Base-by-base conservation (phyloP, 1,140 invertebrate genomes). In the Neotoxoptera formosana region DNA sequence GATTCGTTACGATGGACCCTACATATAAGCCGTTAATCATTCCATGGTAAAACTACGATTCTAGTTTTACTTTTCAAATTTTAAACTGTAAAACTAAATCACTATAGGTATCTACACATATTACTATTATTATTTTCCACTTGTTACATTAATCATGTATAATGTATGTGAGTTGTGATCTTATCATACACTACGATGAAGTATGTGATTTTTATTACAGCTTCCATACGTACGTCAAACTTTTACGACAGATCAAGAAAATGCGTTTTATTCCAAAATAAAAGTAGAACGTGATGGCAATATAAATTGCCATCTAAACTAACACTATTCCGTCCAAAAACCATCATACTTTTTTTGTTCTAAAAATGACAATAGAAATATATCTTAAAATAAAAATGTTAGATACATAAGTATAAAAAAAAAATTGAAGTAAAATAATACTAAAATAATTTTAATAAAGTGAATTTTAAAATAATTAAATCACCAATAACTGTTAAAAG, bases 1-100 rank as follows among this genome's bases (percentile, higher is more conserved):
- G 81, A 93, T 93, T 93, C 47, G 81, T 86, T 56, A 86, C 41
- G 34, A 86, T 93, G 23, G n/a, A 30, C 90, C 34, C 89, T 67
- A 41, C 36, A 47, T 48, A 60, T 36, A 45, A 41, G 36, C 36
- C 25, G 53, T 90, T 90, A 90, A 90, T 90, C 89, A 90, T 60
- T 45, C 89, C 36, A 76, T 76, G 56, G 41, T 91, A 41, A 91
- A 76, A 87, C 45, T 48, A 86, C 84, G 45, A 47, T 47, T 86
- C 84, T 30, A 48, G 36, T 86, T 86, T 47, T 86, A 86, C 48
- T 87, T 87, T 47, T 21, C 30, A 87, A 48, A 48, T 48, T 48
- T 48, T 48, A 34, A 21, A 48, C 45, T 30, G 36, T 23, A 45
- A 45, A 45, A 45, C 36, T 25, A 45, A 86, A 86, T 25, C 60